Evolutionary conservation across 1,140 invertebrate species (phyloP), one percentile per base, ranked within the genome.

Genomic region (Lethrus apterus): DNA sequence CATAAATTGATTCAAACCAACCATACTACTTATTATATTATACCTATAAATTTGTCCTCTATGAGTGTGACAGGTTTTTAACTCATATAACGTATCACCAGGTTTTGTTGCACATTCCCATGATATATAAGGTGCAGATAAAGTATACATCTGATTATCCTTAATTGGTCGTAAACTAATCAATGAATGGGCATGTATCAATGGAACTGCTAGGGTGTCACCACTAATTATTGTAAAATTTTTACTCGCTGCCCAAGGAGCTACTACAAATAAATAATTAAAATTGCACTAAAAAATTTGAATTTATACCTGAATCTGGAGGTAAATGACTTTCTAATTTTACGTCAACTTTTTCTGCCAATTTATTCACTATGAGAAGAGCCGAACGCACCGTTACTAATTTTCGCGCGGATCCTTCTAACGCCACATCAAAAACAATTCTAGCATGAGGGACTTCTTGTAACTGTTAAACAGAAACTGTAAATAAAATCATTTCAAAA

Each of bases 361-460:
- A 64, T 55, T 76, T 74, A 70, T 98, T 98, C 4, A 77, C 67
- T 1, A 97, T 68, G 43, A 81, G 77, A 31, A 98, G 69, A 23
- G 92, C 89, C 15, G 93, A 97, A 44, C 92, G 77, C 2, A 98
- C 82, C n/a, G 88, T 91, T n/a, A 98, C 86, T 44, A 97, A 70
- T 69, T 98, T 98, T 48, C 88, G 79, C 0, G 94, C 93, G 23
- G 88, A 93, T 1, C 92, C 92, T 66, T 94, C 90, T 43, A 97
- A 70, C 2, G 83, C 81, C 1, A 98, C 87, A 55, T 88, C 86
- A 62, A 94, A 84, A 5, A 94, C 87, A 13, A 94, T 71, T 50
- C 89, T 73, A 0, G 83, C 81, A 54, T 11, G 46, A 3, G 57
- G 58, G 17, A 55, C 41, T 46, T 60, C 60, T 8, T 46, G 19